Base-by-base conservation (phyloP, 2,113 vertebrate genomes). In the Nanorana parkeri region DNA sequence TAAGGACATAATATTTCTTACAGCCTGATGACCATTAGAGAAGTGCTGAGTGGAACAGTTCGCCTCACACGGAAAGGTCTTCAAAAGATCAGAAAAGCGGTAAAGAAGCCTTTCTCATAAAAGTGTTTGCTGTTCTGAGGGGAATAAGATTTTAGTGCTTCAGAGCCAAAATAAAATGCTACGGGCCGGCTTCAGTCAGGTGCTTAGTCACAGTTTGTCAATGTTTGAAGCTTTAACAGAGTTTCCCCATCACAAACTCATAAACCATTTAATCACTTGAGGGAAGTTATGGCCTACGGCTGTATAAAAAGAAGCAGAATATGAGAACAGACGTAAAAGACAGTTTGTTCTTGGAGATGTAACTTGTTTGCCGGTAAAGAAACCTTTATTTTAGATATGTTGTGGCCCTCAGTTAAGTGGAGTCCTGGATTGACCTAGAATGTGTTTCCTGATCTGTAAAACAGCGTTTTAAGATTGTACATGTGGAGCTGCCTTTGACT, bases 81-180 rank as follows among this genome's bases (percentile, higher is more conserved):
- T 68, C 52, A 28, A 83, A 60, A 68, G 52, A 68, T 76, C 63
- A 60, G 17, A 55, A 58, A 82, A 76, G 54, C 61, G 21, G 51
- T 76, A 82, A 76, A 82, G 21, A 82, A 58, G 61, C 65, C 58
- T 76, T 82, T 76, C 80, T 83, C 29, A 67, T 83, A 76, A 81
- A 83, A 75, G 64, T 68, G 52, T 76, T 76, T 67, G 80, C 69
- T 66, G 63, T 76, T 83, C 68, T 81, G 69, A 67, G 20, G 80
- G 63, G 80, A 76, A 76, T 83, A 28, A 7, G 51, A 51, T 60
- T 68, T 83, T 83, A 75, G 72, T 61, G 60, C 63, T 76, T 76
- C 29, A 36, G 28, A 68, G 64, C 80, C 72, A 76, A 83, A 83
- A 83, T 67, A 83, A 83, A 71, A 83, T 76, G 80, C 80, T 68